Evolutionary conservation across 2,797 vertebrate genomes (phyloP).

Genomic region (Xiphophorus birchmanni): DNA sequence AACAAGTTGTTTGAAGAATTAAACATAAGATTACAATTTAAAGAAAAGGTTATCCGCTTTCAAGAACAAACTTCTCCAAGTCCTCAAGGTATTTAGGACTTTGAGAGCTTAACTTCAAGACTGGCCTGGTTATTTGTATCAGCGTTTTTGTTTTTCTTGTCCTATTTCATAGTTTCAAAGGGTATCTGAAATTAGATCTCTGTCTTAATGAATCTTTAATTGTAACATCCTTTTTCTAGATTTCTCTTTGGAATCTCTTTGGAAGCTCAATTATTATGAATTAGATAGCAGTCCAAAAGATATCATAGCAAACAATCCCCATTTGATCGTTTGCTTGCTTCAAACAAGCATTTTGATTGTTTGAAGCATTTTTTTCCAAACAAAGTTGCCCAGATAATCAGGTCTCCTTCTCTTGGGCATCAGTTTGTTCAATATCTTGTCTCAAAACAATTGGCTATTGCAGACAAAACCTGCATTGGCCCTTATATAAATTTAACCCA

Average conservation of each 20-base stretch:
- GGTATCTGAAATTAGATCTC: not conserved
- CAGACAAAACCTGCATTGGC: not conserved
- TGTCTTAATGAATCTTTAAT: not conserved
- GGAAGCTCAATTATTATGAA: not conserved
- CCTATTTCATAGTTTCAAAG: not conserved
- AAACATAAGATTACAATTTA: not conserved
- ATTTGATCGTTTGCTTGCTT: not conserved
- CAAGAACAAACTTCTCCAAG: not conserved
- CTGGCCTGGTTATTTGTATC: not conserved
- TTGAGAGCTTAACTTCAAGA: not conserved
- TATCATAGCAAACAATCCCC: not conserved
- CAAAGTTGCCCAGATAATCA: not conserved
- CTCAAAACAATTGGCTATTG: not conserved
- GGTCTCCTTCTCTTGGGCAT: not conserved
- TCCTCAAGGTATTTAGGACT: not conserved
- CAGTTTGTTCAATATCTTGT: not conserved
- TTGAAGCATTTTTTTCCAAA: not conserved
- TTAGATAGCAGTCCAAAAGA: not conserved
- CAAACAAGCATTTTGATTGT: too few relatives aligned
- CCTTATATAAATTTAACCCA: not conserved
- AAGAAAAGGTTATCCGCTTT: not conserved
- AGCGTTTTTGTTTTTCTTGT: not conserved
- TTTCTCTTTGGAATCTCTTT: not conserved
- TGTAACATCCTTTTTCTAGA: not conserved
- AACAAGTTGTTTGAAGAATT: not conserved